Base-by-base conservation (phyloP, 2,113 vertebrate species). In the Bombycilla garrulus region DNA sequence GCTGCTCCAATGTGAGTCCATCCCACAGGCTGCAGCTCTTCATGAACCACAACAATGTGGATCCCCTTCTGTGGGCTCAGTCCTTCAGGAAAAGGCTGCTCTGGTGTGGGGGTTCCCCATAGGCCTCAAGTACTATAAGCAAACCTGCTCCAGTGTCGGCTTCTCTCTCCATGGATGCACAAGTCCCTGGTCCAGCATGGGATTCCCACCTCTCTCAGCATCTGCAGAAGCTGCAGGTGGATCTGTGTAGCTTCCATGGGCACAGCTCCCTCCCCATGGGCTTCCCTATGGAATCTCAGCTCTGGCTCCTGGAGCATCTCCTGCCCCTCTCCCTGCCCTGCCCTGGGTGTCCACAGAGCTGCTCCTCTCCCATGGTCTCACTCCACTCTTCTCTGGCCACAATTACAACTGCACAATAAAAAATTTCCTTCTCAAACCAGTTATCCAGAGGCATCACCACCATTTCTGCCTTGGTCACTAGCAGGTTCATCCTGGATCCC, bases 281-380 rank as follows among this genome's bases (percentile, higher is more conserved):
- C 17, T 57, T 47, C 42, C 42, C 51, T 42, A 33, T 0, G 4
- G 78, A 47, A 48, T 48, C 35, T n/a, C 42, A 22, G 23, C 22
- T 42, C 29, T 0, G 0, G 61, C 0, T 0, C 40, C 25, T 45
- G 26, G 12, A 66, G 26, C 50, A 36, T 33, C n/a, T 31, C 25
- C 56, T 82, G 56, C 38, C 14, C 57, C 21, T 36, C 38, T 42
- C 53, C 33, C 67, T 31, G 21, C 56, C 25, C 66, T 71, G 45
- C 26, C 45, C 56, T 35, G 33, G 38, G 25, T 19, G 31, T 35
- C 47, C 25, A 25, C 56, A 71, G 31, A 51, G 16, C 31, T 51
- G 31, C 18, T 61, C 8, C n/a, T 81, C n/a, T 48, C 11, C 22
- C 42, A 4, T 22, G 62, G 14, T 17, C 42, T 47, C 42, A 11